Conservation (phyloP, 2,797 vertebrate species). For the Salarias fasciatus region DNA sequence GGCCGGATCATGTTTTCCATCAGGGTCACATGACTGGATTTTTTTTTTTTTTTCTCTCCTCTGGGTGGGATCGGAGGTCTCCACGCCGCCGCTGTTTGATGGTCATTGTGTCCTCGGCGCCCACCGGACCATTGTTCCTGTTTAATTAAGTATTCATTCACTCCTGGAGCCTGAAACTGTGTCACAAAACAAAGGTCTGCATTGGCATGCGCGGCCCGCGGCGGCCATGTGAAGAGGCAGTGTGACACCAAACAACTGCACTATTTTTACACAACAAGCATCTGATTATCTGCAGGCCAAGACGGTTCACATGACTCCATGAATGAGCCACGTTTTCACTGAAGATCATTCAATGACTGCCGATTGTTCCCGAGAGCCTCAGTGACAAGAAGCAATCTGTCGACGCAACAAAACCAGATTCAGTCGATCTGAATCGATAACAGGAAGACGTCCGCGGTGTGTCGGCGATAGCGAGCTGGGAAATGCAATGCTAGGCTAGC, state of each 20-base stretch:
- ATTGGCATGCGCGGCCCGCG: slow-evolving; percentile 63
- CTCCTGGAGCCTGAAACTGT: slow-evolving; percentile 76
- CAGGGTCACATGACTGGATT: slow-evolving; percentile 14
- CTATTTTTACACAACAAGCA: slow-evolving; percentile 68
- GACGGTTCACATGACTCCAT: slow-evolving; percentile 68
- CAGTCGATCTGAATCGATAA: too few species aligned
- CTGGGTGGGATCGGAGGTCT: too few species aligned
- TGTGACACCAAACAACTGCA: slow-evolving; percentile 72
- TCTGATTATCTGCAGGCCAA: slow-evolving; percentile 60
- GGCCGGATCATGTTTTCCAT: slow-evolving; percentile 34
- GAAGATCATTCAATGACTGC: slow-evolving; percentile 23
- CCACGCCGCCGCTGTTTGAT: slow-evolving; percentile 29
- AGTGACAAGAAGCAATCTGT: slow-evolving; percentile 5
- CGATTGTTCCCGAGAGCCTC: slow-evolving; percentile 10
- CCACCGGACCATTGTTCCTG: slow-evolving; percentile 65
- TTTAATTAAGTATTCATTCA: slow-evolving; percentile 80
- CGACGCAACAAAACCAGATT: too few species aligned
- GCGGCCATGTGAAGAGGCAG: slow-evolving; percentile 66
- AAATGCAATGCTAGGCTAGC: too few species aligned
- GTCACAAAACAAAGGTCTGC: slow-evolving; percentile 81
- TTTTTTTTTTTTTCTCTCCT: slow-evolving; percentile 19
- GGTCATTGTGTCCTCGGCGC: slow-evolving; percentile 40
- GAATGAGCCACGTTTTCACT: slow-evolving; percentile 49
- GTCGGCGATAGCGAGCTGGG: too few species aligned
- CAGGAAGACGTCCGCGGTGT: too few species aligned